These are phyloP conservation scores for Pecten maximus DNA, from an alignment of 2,888 invertebrate species.

Conservation along the genomic window DNA sequence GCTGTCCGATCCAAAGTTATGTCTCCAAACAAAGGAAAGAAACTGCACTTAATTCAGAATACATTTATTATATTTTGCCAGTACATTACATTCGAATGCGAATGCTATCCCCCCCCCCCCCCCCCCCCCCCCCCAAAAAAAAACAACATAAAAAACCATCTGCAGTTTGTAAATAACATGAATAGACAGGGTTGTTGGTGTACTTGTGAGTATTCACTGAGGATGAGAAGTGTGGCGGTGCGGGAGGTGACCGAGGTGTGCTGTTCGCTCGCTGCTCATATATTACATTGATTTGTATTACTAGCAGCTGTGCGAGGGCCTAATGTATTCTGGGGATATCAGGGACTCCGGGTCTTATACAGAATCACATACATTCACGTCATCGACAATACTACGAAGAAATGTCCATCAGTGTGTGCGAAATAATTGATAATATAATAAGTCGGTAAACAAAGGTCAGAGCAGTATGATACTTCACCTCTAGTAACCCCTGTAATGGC, in stretches of 20 bases:
- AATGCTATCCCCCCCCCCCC: too few relatives aligned
- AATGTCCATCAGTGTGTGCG: not conserved
- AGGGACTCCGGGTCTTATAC: not conserved
- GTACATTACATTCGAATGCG: too few relatives aligned
- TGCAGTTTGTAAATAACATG: too few relatives aligned
- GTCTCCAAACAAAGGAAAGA: too few relatives aligned
- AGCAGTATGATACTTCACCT: not conserved
- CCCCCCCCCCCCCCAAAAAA: too few relatives aligned
- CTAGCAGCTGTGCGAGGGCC: not conserved
- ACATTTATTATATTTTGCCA: too few relatives aligned
- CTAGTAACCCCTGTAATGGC: not conserved
- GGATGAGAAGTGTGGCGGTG: not conserved
- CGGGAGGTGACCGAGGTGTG: not conserved
- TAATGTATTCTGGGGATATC: not conserved
- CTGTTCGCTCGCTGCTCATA: not conserved
- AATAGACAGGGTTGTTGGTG: too few relatives aligned
- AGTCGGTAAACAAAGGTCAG: too few relatives aligned
- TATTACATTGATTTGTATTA: not conserved
- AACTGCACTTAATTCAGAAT: too few relatives aligned
- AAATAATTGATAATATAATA: not conserved
- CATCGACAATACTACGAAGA: not conserved
- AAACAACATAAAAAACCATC: too few relatives aligned
- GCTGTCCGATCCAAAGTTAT: too few relatives aligned
- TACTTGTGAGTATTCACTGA: too few relatives aligned
- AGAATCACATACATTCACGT: not conserved